Base-by-base conservation (phyloP, 2,888 invertebrate species). In the Ceratothoa steindachneri region DNA sequence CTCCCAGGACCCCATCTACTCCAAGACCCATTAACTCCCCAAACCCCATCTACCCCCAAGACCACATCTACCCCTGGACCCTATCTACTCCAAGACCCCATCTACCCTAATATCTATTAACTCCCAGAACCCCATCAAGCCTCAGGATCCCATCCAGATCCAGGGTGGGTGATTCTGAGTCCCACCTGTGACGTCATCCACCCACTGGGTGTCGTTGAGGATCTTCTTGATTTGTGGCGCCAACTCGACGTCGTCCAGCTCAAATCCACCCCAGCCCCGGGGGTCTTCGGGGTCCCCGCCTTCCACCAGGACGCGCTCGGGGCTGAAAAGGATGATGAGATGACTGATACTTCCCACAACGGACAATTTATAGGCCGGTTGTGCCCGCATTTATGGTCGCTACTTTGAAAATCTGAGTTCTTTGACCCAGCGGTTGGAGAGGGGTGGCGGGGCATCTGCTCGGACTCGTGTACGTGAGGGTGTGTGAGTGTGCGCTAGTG, bases 161-260 rank as follows among this genome's bases (percentile, higher is more conserved):
- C n/a, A n/a, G n/a, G n/a, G n/a, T n/a, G n/a, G n/a, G n/a, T n/a
- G n/a, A n/a, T n/a, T n/a, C n/a, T n/a, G n/a, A n/a, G n/a, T n/a
- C n/a, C 72, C 69, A 80, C 80, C 88, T 68, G 89, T 89, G 3
- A 89, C 90, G 84, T 91, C 91, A 81, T 89, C 89, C 15, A 90
- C 88, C 91, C 90, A 91, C 81, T 87, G 87, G 80, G 89, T 87
- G 82, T 89, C 88, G 53, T 87, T 85, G 60, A 90, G 83, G 28
- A 89, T 87, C 81, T 88, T 86, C 80, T 89, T 89, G 80, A 88
- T 85, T 80, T 87, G 87, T 22, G 87, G 86, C 80, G 87, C 87
- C 15, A 88, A 82, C 31, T 85, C 84, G 9, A 89, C 88, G 82
- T 88, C 88, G 65, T 87, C 87, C 60, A 89, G 82, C 82, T 89